Conservation (phyloP, 2,888 invertebrate genomes). For the Cataglyphis cursor region DNA sequence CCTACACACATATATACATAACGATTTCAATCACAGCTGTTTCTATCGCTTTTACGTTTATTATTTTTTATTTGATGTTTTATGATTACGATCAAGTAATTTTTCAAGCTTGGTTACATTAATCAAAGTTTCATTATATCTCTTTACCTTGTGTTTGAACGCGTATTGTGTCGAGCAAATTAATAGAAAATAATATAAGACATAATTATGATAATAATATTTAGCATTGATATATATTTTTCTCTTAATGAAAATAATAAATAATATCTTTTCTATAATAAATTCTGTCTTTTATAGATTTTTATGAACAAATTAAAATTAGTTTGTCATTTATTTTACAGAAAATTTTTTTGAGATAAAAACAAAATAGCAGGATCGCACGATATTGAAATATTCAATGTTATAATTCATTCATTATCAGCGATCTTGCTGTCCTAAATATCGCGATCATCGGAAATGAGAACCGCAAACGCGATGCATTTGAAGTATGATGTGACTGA, state of each 20-base stretch:
- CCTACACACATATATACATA: background rate
- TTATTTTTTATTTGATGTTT: background rate
- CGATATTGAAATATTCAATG: background rate
- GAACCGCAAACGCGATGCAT: slow-evolving; percentile 60
- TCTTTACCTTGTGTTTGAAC: background rate
- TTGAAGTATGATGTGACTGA: slow-evolving; percentile 64
- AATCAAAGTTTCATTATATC: background rate
- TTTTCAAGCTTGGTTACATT: background rate
- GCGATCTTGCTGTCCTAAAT: slow-evolving; percentile 11
- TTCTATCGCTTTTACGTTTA: background rate
- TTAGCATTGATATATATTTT: background rate
- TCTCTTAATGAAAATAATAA: background rate
- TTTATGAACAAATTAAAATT: background rate
- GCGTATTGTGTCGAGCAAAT: background rate
- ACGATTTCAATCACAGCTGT: slow-evolving; percentile 26
- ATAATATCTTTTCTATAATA: background rate
- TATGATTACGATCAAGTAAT: background rate
- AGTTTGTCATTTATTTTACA: slow-evolving; percentile 3
- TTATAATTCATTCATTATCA: background rate
- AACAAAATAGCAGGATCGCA: slow-evolving; percentile 30
- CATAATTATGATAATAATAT: background rate
- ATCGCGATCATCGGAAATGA: slow-evolving; percentile 51
- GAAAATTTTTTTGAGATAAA: slow-evolving; percentile 25
- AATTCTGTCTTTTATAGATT: background rate
- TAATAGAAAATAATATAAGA: background rate